Conservation (phyloP, 1,140 invertebrate genomes). For the Eubasilissa regina region DNA sequence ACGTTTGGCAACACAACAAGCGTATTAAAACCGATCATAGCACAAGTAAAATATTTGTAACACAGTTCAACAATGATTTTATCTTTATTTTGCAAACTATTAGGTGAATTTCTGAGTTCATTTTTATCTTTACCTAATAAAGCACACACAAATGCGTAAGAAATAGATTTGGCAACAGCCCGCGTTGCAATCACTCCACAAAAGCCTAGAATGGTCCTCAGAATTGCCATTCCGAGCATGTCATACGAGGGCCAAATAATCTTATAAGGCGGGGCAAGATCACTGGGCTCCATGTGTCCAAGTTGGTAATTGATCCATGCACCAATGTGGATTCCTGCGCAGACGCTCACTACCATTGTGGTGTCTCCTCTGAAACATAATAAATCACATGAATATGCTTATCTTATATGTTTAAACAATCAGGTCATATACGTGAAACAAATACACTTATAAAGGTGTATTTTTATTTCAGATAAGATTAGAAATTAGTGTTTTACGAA, state of each 20-base stretch:
- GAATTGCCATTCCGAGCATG: constrained; percentile 77
- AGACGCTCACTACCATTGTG: constrained; percentile 86
- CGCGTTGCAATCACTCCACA: constrained; percentile 79
- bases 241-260: constrained; percentile 85
- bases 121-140: constrained; percentile 78
- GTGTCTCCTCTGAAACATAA: constrained; percentile 87
- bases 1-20: constrained; percentile 85
- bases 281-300: constrained; percentile 76
- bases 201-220: constrained; percentile 84
- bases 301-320: constrained; percentile 88
- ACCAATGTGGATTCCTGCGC: constrained; percentile 85
- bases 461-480: too few relatives aligned
- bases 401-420: background rate
- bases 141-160: constrained; percentile 80
- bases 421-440: background rate
- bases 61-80: constrained; percentile 85
- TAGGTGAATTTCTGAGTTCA: constrained; percentile 75
- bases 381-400: constrained; percentile 3
- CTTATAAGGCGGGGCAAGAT: constrained; percentile 77
- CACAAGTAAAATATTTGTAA: constrained; percentile 86
- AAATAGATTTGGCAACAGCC: constrained; percentile 79
- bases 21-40: constrained; percentile 83
- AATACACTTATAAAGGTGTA: too few relatives aligned
- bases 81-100: constrained; percentile 77
- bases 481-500: too few relatives aligned